phyloP scores from a whole-genome alignment of 2,113 vertebrate genomes.

The Struthidea cinerea region DNA sequence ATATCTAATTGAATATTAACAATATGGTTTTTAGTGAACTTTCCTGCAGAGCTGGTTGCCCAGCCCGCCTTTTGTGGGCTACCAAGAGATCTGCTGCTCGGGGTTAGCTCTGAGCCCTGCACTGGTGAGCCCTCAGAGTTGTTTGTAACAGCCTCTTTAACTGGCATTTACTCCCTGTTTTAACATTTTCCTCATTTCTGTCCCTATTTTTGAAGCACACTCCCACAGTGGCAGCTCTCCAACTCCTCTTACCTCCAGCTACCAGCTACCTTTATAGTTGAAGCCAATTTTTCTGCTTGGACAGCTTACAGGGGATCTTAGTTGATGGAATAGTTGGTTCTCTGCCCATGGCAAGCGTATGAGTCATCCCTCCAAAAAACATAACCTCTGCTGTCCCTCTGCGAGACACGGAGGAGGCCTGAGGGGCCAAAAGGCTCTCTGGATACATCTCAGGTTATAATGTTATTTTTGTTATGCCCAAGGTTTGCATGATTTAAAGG shows the following conservation, averaged over 20 bases:
- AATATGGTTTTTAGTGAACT: neutral
- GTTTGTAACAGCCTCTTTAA: constrained; percentile 1
- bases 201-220: constrained; percentile 19
- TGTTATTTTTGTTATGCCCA: neutral
- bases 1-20: neutral
- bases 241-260: constrained; percentile 40
- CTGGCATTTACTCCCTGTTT: neutral
- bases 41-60: neutral
- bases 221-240: constrained; percentile 26
- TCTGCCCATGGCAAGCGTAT: constrained; percentile 15
- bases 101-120: neutral
- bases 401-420: neutral
- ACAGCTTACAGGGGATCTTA: constrained; percentile 35
- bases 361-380: constrained; percentile 33
- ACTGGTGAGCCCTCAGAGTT: neutral
- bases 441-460: neutral
- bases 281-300: constrained; percentile 48
- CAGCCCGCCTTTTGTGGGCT: neutral
- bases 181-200: constrained; percentile 48
- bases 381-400: constrained; percentile 31
- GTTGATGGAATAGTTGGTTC: constrained; percentile 54
- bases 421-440: neutral
- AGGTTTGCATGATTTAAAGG: neutral
- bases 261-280: constrained; percentile 57
- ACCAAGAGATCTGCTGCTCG: neutral